Percentiles rank a stretch among this genome's conserved stretches.
phyloP scores from a whole-genome alignment of 2,797 vertebrate species.

The Rhincodon typus region DNA sequence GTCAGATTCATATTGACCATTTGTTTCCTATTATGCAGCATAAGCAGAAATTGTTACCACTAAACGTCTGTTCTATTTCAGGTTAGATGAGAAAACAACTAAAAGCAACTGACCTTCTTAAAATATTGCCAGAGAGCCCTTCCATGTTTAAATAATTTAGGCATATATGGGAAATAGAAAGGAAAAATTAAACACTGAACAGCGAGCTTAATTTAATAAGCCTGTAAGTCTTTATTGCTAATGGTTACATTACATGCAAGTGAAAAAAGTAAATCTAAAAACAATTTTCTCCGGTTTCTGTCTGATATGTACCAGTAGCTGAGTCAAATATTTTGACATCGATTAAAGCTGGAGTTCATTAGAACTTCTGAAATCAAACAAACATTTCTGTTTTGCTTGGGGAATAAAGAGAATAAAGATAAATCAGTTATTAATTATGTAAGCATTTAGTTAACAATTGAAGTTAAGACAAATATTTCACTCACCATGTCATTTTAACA shows the following conservation, averaged over 20 bases:
- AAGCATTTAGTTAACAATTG: conserved; percentile 17
- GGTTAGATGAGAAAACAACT: neutral
- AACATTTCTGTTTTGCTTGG: conserved; percentile 10
- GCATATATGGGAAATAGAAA: neutral
- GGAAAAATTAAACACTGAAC: neutral
- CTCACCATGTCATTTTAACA: neutral
- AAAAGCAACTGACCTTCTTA: neutral
- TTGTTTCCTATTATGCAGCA: neutral
- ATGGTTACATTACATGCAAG: conserved; percentile 6
- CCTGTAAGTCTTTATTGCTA: neutral
- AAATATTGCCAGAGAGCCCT: neutral
- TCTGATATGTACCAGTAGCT: conserved; percentile 21
- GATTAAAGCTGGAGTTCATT: conserved; percentile 27
- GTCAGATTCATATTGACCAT: neutral
- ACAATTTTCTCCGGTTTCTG: neutral
- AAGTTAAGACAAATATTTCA: neutral
- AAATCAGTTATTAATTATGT: conserved; percentile 33
- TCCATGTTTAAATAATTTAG: neutral
- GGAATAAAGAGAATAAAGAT: conserved; percentile 13
- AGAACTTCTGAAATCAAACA: neutral
- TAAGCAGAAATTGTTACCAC: neutral
- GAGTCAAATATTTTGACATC: conserved; percentile 5
- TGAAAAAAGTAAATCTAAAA: neutral
- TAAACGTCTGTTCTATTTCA: neutral
- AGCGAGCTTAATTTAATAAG: neutral